phyloP scores from a whole-genome alignment of 2,888 invertebrate species.

The Drosophila vallismaia region DNA sequence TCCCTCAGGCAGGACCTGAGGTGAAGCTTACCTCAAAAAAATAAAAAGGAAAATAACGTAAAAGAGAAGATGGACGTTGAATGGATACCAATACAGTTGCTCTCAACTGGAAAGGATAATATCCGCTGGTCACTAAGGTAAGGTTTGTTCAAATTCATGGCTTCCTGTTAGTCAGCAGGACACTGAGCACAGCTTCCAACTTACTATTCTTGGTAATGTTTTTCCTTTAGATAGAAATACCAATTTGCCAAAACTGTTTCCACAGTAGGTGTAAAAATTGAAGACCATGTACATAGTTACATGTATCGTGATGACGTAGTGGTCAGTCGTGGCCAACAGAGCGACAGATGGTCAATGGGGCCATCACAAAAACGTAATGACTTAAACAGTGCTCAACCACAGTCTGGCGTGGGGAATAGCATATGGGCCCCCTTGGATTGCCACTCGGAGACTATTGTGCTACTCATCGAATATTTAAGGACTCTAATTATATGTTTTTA shows the following conservation, averaged over 20 bases:
- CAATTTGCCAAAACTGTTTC: neutral
- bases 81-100: slow-evolving; percentile 4
- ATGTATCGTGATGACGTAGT: slow-evolving; percentile 17
- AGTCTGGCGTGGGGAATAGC: slow-evolving; percentile 13
- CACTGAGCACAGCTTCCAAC: neutral
- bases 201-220: neutral
- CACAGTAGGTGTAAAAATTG: neutral
- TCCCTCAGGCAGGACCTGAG: slow-evolving; percentile 32
- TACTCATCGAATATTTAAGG: slow-evolving; percentile 9
- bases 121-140: slow-evolving; percentile 29
- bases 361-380: slow-evolving; percentile 40
- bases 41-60: slow-evolving; percentile 12
- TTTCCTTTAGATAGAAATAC: too few species aligned
- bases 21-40: slow-evolving; percentile 26
- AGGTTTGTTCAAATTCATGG: neutral
- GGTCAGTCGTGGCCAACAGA: slow-evolving; percentile 19
- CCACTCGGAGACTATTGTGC: slow-evolving; percentile 11
- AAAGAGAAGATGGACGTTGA: neutral
- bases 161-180: neutral
- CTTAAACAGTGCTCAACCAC: slow-evolving; percentile 15
- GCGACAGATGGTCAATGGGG: slow-evolving; percentile 50
- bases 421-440: slow-evolving; percentile 11
- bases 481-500: slow-evolving; percentile 5
- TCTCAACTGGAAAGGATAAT: slow-evolving; percentile 44
- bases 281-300: neutral